phyloP scores from a whole-genome alignment of 2,888 invertebrate genomes.

The Thymelicus acteon region DNA sequence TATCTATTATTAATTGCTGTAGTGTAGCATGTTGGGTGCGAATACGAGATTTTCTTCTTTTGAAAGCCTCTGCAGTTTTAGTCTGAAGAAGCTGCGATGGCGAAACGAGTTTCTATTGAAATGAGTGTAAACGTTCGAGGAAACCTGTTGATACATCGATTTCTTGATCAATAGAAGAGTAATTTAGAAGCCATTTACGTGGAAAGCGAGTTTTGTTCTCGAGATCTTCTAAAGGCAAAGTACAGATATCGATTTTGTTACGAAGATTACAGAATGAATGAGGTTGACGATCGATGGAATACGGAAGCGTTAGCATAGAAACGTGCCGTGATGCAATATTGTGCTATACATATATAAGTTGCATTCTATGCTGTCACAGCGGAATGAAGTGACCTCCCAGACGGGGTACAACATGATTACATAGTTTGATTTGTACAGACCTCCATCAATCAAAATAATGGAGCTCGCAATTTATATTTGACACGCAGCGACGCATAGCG shows the following conservation, averaged over 20 bases:
- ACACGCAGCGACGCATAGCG: conserved; percentile 48
- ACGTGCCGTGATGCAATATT: conserved; percentile 16
- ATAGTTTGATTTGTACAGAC: conserved; percentile 41
- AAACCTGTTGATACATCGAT: conserved; percentile 31
- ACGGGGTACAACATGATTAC: conserved; percentile 46
- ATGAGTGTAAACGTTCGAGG: conserved; percentile 30
- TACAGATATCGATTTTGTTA: neutral
- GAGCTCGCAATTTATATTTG: conserved; percentile 48
- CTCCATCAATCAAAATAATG: conserved; percentile 52
- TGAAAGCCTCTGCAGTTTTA: conserved; percentile 27
- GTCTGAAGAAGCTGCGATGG: conserved; percentile 34
- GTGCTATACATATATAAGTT: neutral
- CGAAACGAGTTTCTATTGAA: conserved; percentile 38
- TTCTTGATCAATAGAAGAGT: conserved; percentile 16
- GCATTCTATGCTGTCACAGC: conserved; percentile 18
- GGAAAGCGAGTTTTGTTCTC: conserved; percentile 4
- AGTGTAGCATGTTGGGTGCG: conserved; percentile 17
- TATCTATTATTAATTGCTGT: neutral
- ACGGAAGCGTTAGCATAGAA: conserved; percentile 6
- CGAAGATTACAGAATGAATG: neutral
- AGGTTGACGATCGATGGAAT: conserved; percentile 6
- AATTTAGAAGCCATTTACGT: conserved; percentile 1
- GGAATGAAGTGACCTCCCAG: conserved; percentile 16
- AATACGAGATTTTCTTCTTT: conserved; percentile 34
- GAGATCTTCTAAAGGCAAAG: conserved; percentile 5